phyloP scores from a whole-genome alignment of 2,888 invertebrate species.

The Lasius fuliginosus region DNA sequence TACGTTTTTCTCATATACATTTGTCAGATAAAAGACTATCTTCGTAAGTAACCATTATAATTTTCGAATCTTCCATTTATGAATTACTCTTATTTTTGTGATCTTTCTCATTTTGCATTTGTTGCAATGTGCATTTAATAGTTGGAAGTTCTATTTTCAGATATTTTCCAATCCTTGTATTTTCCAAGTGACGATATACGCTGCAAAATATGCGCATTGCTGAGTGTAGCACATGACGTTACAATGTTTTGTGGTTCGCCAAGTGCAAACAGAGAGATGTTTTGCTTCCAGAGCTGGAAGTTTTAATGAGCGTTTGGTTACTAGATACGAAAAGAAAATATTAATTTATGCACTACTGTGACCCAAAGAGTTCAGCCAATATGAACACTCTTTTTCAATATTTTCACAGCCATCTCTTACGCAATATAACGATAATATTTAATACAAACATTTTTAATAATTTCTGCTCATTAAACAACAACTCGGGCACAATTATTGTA shows the following conservation, averaged over 20 bases:
- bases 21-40: neutral
- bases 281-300: neutral
- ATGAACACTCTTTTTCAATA: neutral
- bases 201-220: neutral
- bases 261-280: conserved; percentile 24
- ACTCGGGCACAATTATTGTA: neutral
- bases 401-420: neutral
- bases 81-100: neutral
- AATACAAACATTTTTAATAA: conserved; percentile 24
- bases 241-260: neutral
- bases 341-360: neutral
- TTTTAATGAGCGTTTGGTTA: conserved; percentile 38
- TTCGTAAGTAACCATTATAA: conserved; percentile 4
- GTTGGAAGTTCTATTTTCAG: conserved; percentile 8
- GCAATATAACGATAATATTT: neutral
- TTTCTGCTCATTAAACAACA: neutral
- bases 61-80: neutral
- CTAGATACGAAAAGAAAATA: neutral
- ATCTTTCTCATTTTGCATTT: neutral
- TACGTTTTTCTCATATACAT: neutral
- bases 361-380: conserved; percentile 4
- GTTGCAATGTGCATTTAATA: neutral
- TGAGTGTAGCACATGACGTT: neutral
- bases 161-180: too few relatives aligned
- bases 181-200: conserved; percentile 19